Base-by-base conservation (phyloP, 2,888 invertebrate species). In the Patella caerulea region DNA sequence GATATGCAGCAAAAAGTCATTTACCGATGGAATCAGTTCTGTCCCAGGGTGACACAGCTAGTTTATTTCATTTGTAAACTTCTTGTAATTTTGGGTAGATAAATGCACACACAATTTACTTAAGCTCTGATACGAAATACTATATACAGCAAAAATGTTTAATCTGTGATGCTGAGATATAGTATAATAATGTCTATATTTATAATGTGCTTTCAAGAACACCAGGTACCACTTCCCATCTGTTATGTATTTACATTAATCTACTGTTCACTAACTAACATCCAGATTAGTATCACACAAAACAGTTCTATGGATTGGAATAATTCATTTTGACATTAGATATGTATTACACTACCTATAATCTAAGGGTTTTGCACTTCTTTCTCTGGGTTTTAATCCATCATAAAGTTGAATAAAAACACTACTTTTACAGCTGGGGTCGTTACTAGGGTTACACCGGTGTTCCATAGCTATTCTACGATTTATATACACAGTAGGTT, bases 341-440 rank as follows among this genome's bases (percentile, higher is more conserved):
- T 11, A 54, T 55, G 19, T 14, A 65, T 19, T 24, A 65, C 56
- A 7, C 65, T 82, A 90, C 90, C 91, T 87, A 83, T 90, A 91
- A 75, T 90, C 88, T 52, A 91, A 83, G 29, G 88, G 88, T 78
- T 87, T 86, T 74, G 89, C 85, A 17, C 78, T 84, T 54, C 87
- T 81, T 73, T 90, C 90, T 71, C 87, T 85, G 12, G 90, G 89
- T 79, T 90, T 90, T 19, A 91, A 84, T 1, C 90, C 90, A 75
- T 91, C 91, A 77, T 88, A 90, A 24, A 91, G 87, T 82, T 91
- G 91, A 80, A 85, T 85, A 83, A 91, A 91, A 59, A 91, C 89
- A 14, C 90, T 86, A 77, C 89, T 89, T 80, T 88, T 90, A 81
- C 82, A 90, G 52, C 88, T 88, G 0, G 87, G 86, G 78, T 91